Base-by-base conservation (phyloP, 2,888 invertebrate genomes). In the Vanessa cardui region DNA sequence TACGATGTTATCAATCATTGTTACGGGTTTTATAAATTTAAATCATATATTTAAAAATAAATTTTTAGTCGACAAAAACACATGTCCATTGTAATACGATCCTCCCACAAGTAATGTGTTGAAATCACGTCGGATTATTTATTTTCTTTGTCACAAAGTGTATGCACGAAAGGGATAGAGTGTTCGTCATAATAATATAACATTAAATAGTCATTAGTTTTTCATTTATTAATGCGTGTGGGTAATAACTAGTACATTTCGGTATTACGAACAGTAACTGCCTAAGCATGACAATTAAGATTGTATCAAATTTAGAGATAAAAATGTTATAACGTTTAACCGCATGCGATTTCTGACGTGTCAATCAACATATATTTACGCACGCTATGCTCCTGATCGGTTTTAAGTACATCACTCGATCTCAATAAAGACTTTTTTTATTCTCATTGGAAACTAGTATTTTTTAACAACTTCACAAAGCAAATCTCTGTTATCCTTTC, bases 161-260 rank as follows among this genome's bases (percentile, higher is more conserved):
- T 16, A 54, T 26, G 8, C 31, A 31, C 44, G 49, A 62, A 18
- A 58, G 56, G 26, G 54, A 50, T 15, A 21, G n/a, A 39, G 12
- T 39, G 6, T 31, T 20, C 12, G 20, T 15, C 20, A 26, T 56
- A 52, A 63, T 63, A 52, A 45, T 44, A 64, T 44, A 21, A 16
- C 64, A 65, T 65, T 65, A 65, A 59, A 59, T 45, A 59, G 50
- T 65, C 64, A 59, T 65, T 65, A 64, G 16, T 54, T 59, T 58
- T 45, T 15, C 59, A 52, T 52, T 65, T 45, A 49, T 59, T 49
- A 58, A 52, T 39, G 58, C 15, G 26, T 54, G 31, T 26, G 26
- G 58, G 39, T 44, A 50, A 58, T 12, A 7, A 58, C 18, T 44
- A n/a, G 20, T 20, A 31, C 33, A 33, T 45, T 62, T 20, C 50